Conservation (phyloP, 2,888 invertebrate species). For the Rhingia rostrata region DNA sequence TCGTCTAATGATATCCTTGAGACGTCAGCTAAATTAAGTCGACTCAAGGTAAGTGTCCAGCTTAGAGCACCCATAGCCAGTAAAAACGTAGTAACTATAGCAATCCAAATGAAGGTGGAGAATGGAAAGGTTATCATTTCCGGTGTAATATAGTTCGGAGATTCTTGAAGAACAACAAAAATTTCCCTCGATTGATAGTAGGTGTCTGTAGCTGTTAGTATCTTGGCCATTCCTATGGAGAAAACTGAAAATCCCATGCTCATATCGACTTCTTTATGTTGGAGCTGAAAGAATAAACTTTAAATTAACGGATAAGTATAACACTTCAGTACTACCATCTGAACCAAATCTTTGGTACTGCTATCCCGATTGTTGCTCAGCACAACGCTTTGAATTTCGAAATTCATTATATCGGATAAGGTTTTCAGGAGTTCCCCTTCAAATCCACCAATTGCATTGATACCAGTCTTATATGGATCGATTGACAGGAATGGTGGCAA, state of each 20-base stretch:
- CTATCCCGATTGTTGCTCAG: slow-evolving; percentile 36
- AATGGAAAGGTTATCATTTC: slow-evolving; percentile 66
- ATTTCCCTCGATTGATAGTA: slow-evolving; percentile 76
- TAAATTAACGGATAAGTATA: not conserved
- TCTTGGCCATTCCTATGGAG: slow-evolving; percentile 57
- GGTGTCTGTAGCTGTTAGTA: slow-evolving; percentile 75
- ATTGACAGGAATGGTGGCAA: slow-evolving; percentile 75
- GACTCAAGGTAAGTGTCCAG: not conserved
- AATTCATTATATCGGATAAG: slow-evolving; percentile 76
- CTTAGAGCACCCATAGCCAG: not conserved
- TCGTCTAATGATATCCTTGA: not conserved
- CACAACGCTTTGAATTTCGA: slow-evolving; percentile 62
- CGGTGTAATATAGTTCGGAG: slow-evolving; percentile 63
- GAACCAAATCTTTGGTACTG: not conserved
- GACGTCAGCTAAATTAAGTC: not conserved
- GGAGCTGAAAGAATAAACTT: slow-evolving; percentile 47
- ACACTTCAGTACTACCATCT: slow-evolving; percentile 29
- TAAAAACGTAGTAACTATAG: slow-evolving; percentile 44
- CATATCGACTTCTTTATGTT: slow-evolving; percentile 74
- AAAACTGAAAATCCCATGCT: slow-evolving; percentile 76
- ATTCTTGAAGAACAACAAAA: slow-evolving; percentile 73
- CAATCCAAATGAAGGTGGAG: slow-evolving; percentile 68
- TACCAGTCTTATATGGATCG: slow-evolving; percentile 12
- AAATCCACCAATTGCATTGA: slow-evolving; percentile 60
- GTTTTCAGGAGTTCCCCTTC: slow-evolving; percentile 75